These are phyloP conservation scores for Labeo rohita DNA, from an alignment of 2,113 vertebrate species.

Conservation along the genomic window DNA sequence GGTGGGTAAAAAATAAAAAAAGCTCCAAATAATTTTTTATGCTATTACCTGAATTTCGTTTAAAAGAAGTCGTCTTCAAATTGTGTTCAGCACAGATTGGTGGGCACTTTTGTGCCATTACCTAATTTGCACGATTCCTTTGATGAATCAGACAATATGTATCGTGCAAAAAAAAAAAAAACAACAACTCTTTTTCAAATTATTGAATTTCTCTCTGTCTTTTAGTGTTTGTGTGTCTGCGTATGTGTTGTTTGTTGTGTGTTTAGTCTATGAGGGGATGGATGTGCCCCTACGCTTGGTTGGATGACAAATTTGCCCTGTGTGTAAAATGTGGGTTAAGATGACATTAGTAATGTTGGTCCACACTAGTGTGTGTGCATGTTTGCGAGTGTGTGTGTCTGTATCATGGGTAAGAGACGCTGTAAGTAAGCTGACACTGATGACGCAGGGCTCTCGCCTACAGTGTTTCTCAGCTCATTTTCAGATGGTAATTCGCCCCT, in stretches of 20 bases:
- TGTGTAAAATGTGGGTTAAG: constrained; percentile 45
- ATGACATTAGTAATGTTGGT: constrained; percentile 39
- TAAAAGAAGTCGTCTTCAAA: neutral
- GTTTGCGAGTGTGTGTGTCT: constrained; percentile 42
- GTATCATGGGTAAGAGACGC: constrained; percentile 49
- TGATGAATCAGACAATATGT: neutral
- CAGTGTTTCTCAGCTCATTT: constrained; percentile 90
- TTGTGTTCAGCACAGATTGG: neutral
- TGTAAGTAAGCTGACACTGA: constrained; percentile 80
- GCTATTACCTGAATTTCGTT: neutral
- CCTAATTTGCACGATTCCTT: neutral
- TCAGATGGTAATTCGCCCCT: constrained; percentile 89
- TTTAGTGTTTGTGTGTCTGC: neutral
- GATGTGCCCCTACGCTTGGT: constrained; percentile 15
- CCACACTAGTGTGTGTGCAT: constrained; percentile 9
- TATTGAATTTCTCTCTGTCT: neutral
- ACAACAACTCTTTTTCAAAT: neutral
- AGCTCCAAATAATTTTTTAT: no score
- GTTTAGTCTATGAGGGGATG: constrained; percentile 15
- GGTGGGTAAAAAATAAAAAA: no score
- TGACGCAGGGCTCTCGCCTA: constrained; percentile 82
- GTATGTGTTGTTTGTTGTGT: constrained; percentile 2
- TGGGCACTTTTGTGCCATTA: neutral
- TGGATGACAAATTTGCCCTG: constrained; percentile 31
- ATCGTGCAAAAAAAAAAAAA: neutral